Base-by-base conservation (phyloP, 1,140 invertebrate species). In the Spodoptera litura region DNA sequence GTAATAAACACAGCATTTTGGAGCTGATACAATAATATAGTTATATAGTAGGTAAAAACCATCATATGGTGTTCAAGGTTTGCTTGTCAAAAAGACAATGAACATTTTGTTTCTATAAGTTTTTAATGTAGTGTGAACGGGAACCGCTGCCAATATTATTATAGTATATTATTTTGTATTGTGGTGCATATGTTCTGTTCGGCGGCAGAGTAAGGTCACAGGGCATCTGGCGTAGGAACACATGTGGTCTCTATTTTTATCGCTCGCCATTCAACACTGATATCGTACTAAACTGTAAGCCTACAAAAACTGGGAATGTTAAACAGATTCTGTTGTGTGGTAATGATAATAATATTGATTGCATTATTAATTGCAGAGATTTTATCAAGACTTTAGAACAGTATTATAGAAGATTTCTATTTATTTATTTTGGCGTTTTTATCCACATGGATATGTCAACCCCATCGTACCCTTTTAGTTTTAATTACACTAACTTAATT, bases 171-270 rank as follows among this genome's bases (percentile, higher is more conserved):
- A 31, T 31, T 31, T 31, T 31, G 38, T 44, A 0, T 44, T 66
- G 38, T 25, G 35, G 11, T 66, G 38, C 62, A 66, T 66, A 49
- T 66, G 62, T 44, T 49, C 85, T 84, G 88, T 89, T 87, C 85
- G 78, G 81, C 84, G 75, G 83, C 27, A 80, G 66, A 66, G 85
- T 89, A 89, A 90, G 89, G 89, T 91, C 89, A 83, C 88, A 91
- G 90, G 62, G 92, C 92, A 91, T 93, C 92, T 93, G 92, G 92
- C 88, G 83, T 61, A 61, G 73, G 82, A 79, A 9, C 38, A 83
- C 88, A 91, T 90, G 86, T 92, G 90, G 84, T 86, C 68, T 86
- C 86, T 91, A 88, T 92, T 92, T 92, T 91, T 92, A 93, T 91
- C 90, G 68, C 70, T 44, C 44, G 73, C 85, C 84, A 91, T 89